Conservation (phyloP, 1,140 invertebrate genomes). For the Drosophila obscura region DNA sequence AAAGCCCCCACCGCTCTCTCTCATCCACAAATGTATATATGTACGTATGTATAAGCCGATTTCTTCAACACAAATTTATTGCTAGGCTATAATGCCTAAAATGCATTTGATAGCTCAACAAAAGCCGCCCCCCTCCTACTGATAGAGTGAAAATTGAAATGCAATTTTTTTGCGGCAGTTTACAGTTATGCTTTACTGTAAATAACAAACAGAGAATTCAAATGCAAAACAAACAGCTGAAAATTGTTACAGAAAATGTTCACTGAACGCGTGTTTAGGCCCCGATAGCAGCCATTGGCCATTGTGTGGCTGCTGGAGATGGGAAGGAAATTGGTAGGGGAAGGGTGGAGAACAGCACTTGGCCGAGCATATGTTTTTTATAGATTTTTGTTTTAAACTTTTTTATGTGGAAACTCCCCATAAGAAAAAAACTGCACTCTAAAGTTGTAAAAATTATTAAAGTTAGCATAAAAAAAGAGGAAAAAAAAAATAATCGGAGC, state of each 20-base stretch:
- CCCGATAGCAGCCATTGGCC: conserved; percentile 35
- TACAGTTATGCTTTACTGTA: conserved; percentile 66
- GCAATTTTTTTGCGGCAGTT: conserved; percentile 46
- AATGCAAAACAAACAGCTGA: conserved; percentile 53
- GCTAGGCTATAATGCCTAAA: conserved; percentile 67
- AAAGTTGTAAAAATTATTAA: conserved; percentile 20
- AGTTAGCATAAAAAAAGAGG: not conserved
- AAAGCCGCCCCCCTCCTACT: conserved; percentile 36
- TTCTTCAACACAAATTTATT: conserved; percentile 75
- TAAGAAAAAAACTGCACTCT: conserved; percentile 9
- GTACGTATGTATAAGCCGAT: conserved; percentile 59
- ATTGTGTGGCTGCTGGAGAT: not conserved
- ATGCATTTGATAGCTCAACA: conserved; percentile 75
- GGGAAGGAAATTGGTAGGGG: not conserved
- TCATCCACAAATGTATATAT: conserved; percentile 13
- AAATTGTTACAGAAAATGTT: conserved; percentile 55
- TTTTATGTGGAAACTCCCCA: conserved; percentile 16
- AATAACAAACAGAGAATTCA: conserved; percentile 67
- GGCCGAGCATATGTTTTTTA: conserved; percentile 29
- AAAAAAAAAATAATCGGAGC: too few relatives aligned
- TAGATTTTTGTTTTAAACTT: conserved; percentile 28
- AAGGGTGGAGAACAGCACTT: conserved; percentile 5
- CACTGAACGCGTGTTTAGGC: conserved; percentile 56
- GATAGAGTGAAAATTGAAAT: conserved; percentile 64
- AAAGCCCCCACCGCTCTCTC: conserved; percentile 3